Evolutionary conservation across 2,888 invertebrate genomes (phyloP), one percentile per base, ranked within the genome.

Genomic region (Elmis aenea): DNA sequence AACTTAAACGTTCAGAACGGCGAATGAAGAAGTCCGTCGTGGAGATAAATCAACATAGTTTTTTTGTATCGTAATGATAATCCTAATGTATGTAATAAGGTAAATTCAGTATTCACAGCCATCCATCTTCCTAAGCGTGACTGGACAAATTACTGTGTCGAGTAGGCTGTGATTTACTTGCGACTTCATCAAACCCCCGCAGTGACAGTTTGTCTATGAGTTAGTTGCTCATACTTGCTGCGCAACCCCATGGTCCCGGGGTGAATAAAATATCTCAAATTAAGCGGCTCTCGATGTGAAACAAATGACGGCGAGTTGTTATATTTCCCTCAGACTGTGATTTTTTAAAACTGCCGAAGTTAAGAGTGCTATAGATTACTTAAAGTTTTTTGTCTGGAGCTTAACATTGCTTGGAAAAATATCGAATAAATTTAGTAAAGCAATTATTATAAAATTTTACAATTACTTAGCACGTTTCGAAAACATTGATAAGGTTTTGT

Each of bases 61-160:
- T 29, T 41, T 39, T 38, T 35, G 35, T 43, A 38, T 40, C 42
- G 27, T 44, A 38, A 33, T 38, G 33, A 29, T 48, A 45, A 48
- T 45, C 42, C 43, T 42, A 48, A 45, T 38, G 48, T 44, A 41
- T 45, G 35, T 45, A 45, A 46, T 48, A 39, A 45, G 36, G 43
- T 43, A 42, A 41, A 38, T 48, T 45, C 30, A 33, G 42, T 38
- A 32, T 34, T 30, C 25, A 18, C 24, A 30, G 35, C 25, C 44
- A 45, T 45, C 44, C 41, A 45, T 45, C 44, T 41, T 45, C 33
- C 12, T 20, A 33, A 34, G 36, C 37, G 25, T 35, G 44, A 41
- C 44, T 40, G 30, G 44, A 45, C 44, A 45, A 45, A 45, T 45
- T 45, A 38, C 38, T 24, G 44, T 41, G 44, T 37, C 44, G 31